Percentiles rank a stretch among this genome's conserved stretches.
These are phyloP conservation scores for Anomalospiza imberbis DNA, from an alignment of 2,797 vertebrate genomes.

Conservation along the genomic window DNA sequence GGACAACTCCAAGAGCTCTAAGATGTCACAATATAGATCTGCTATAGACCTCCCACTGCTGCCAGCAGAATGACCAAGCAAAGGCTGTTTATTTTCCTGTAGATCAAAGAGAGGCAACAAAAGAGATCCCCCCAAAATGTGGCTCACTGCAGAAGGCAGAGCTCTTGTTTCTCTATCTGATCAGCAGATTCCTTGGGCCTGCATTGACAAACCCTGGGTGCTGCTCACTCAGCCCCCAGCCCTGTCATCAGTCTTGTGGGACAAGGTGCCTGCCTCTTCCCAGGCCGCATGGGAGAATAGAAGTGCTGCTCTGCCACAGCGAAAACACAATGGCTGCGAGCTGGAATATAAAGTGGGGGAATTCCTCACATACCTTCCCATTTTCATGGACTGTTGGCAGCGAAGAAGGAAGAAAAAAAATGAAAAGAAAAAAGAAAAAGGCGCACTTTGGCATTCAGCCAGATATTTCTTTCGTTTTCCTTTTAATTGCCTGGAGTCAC, in stretches of 20 bases:
- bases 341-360: constrained; percentile 71
- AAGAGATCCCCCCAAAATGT: constrained; percentile 42
- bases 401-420: constrained; percentile 32
- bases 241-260: constrained; percentile 85
- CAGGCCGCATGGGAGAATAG: constrained; percentile 84
- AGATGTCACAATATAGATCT: neutral
- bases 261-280: constrained; percentile 80
- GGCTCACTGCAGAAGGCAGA: constrained; percentile 58
- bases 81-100: constrained; percentile 36
- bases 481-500: constrained; percentile 15
- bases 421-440: neutral
- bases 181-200: constrained; percentile 76
- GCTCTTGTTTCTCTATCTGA: constrained; percentile 81
- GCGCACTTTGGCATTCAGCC: constrained; percentile 54
- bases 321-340: constrained; percentile 65
- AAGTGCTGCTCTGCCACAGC: constrained; percentile 56
- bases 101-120: constrained; percentile 61
- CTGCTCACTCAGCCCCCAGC: constrained; percentile 39
- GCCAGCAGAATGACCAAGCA: constrained; percentile 13
- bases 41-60: constrained; percentile 6
- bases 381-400: constrained; percentile 81
- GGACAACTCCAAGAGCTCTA: neutral
- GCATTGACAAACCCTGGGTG: constrained; percentile 69
- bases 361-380: constrained; percentile 86
- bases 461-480: neutral